Evolutionary conservation across 2,113 vertebrate species (phyloP).

Genomic region (Telmatochromis sp.): DNA sequence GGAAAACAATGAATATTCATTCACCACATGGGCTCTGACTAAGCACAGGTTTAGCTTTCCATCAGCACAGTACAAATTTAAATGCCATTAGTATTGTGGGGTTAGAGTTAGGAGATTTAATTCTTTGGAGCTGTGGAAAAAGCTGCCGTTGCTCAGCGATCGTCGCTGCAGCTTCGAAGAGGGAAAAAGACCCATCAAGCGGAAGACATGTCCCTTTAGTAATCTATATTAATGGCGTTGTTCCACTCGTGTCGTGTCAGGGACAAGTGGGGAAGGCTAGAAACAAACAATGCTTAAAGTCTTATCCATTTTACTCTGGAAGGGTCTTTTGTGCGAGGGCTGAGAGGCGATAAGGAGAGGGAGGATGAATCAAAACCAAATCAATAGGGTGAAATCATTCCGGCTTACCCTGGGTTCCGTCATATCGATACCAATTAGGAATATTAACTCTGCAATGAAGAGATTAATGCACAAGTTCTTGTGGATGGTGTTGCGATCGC

Average conservation of each 20-base stretch:
- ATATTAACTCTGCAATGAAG: conserved; percentile 97
- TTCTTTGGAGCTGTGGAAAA: background rate
- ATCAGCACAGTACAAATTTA: conserved; percentile 10
- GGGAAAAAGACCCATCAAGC: conserved; percentile 40
- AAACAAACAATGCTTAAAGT: conserved; percentile 55
- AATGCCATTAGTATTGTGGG: conserved; percentile 29
- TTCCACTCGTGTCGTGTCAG: conserved; percentile 41
- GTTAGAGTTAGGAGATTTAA: conserved; percentile 13
- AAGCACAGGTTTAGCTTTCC: conserved; percentile 24
- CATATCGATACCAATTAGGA: conserved; percentile 96
- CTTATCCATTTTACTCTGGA: conserved; percentile 52
- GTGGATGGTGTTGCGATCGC: conserved; percentile 98
- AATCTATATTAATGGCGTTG: conserved; percentile 60
- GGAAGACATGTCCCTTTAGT: conserved; percentile 32
- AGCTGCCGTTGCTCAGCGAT: background rate
- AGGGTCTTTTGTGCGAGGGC: conserved; percentile 39
- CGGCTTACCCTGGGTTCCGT: conserved; percentile 86
- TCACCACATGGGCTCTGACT: conserved; percentile 26
- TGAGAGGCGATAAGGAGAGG: conserved; percentile 16
- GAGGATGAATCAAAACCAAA: conserved; percentile 47
- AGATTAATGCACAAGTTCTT: conserved; percentile 99
- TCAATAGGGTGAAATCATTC: conserved; percentile 37
- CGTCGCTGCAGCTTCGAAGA: conserved; percentile 28
- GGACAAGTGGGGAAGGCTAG: conserved; percentile 45
- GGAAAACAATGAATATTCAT: conserved; percentile 48